Conservation (phyloP, 2,113 vertebrate species). For the Montifringilla adamsi region DNA sequence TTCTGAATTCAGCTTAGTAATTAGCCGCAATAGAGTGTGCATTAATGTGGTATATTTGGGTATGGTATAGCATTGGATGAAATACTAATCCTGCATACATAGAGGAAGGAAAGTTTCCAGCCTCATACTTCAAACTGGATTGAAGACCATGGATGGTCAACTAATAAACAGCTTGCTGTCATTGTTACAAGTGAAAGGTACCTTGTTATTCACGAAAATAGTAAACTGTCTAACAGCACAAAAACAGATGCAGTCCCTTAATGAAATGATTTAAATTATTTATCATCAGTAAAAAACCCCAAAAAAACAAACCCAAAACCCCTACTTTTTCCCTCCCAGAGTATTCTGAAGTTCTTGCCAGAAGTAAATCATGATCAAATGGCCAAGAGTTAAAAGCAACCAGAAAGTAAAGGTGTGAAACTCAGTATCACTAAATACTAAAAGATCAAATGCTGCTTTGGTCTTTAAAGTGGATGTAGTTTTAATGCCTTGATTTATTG, state of each 20-base stretch:
- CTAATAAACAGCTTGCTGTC: background rate
- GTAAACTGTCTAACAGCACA: background rate
- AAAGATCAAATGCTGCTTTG: background rate
- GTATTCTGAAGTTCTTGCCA: background rate
- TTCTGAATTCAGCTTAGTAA: background rate
- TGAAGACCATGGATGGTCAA: background rate
- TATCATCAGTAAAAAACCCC: background rate
- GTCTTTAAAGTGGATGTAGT: background rate
- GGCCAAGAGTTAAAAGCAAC: background rate
- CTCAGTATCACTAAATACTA: background rate
- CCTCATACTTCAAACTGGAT: background rate
- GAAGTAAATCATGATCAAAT: background rate
- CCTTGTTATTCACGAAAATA: background rate
- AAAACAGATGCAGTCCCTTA: background rate
- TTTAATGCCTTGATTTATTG: background rate
- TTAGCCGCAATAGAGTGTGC: background rate
- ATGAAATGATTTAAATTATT: background rate
- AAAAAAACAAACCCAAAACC: no score
- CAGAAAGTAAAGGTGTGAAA: background rate
- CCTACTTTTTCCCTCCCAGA: background rate
- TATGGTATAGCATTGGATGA: background rate
- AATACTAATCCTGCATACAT: background rate
- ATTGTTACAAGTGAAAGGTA: background rate
- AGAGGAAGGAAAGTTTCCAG: background rate
- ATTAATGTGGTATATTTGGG: background rate